Conservation (phyloP, 2,797 vertebrate species). For the Anas acuta region DNA sequence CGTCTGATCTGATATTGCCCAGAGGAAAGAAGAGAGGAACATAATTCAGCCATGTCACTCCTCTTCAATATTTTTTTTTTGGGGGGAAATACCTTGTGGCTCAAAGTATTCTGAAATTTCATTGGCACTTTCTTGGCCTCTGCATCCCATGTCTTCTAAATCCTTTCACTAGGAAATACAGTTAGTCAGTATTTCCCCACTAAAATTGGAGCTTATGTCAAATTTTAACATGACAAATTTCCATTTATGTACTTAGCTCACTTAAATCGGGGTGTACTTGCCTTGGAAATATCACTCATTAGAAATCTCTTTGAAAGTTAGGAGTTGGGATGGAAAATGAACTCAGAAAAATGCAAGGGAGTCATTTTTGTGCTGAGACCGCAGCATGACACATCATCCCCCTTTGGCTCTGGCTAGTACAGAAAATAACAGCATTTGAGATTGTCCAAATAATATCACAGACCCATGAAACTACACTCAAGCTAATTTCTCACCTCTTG, state of each 20-base stretch:
- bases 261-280: neutral
- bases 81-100: neutral
- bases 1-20: neutral
- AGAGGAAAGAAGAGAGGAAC: neutral
- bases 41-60: neutral
- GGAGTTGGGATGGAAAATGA: conserved; percentile 51
- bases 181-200: neutral
- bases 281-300: conserved; percentile 34
- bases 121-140: neutral
- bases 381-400: neutral
- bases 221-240: conserved; percentile 28
- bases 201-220: neutral
- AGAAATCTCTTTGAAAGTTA: conserved; percentile 7
- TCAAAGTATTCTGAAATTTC: conserved; percentile 1
- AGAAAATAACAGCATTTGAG: neutral
- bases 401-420: neutral
- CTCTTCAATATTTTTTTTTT: neutral
- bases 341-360: conserved; percentile 33
- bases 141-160: neutral
- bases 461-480: neutral
- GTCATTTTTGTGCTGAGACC: neutral
- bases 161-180: neutral
- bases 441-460: neutral
- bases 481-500: neutral
- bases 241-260: neutral